Evolutionary conservation across 2,888 invertebrate genomes (phyloP).

Genomic region (Notodonta dromedarius): DNA sequence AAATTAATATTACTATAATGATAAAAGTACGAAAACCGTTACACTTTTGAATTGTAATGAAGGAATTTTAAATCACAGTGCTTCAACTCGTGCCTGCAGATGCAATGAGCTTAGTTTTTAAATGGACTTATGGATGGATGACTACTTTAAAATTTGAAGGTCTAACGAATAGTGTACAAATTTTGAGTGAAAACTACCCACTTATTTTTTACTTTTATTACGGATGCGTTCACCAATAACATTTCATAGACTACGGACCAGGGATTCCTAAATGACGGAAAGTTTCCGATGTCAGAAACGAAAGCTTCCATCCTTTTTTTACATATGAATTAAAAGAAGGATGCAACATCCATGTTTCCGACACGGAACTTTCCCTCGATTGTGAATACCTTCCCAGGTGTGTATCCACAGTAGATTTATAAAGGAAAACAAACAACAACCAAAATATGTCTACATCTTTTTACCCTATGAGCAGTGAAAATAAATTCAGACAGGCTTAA

Average conservation of each 20-base stretch:
- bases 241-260: neutral
- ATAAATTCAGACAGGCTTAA: neutral
- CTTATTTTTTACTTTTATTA: neutral
- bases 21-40: conserved; percentile 45
- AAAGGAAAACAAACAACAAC: too few relatives aligned
- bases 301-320: too few relatives aligned
- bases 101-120: conserved; percentile 63
- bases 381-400: too few relatives aligned
- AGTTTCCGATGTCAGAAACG: too few relatives aligned
- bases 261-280: too few relatives aligned
- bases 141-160: conserved; percentile 37
- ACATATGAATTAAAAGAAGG: too few relatives aligned
- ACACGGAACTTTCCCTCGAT: too few relatives aligned
- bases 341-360: too few relatives aligned
- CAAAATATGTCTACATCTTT: too few relatives aligned
- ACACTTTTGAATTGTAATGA: conserved; percentile 38
- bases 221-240: conserved; percentile 1
- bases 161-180: conserved; percentile 22
- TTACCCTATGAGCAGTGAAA: neutral
- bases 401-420: too few relatives aligned
- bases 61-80: conserved; percentile 47
- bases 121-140: conserved; percentile 21
- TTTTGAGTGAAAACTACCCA: conserved; percentile 4
- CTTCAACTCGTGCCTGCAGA: conserved; percentile 59
- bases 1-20: conserved; percentile 27